phyloP scores from a whole-genome alignment of 2,113 vertebrate genomes.

The Baryphthengus martii region DNA sequence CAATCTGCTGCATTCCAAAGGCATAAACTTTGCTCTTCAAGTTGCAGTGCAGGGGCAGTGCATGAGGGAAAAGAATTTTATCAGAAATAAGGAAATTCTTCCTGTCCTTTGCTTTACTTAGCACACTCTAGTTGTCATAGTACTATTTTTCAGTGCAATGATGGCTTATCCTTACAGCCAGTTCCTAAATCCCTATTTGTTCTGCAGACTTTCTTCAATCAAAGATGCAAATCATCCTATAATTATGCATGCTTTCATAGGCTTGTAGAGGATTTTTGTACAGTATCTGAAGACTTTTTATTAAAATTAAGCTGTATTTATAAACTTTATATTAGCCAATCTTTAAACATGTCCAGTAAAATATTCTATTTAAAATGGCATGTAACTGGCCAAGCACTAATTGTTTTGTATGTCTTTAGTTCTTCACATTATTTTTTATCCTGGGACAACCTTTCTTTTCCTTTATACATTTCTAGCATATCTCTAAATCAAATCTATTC shows the following conservation, averaged over 20 bases:
- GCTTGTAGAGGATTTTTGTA: background rate
- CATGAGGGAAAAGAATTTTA: background rate
- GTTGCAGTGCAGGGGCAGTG: background rate
- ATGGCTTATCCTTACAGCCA: background rate
- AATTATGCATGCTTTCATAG: background rate
- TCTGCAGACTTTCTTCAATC: background rate
- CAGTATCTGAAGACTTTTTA: background rate
- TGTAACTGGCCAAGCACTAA: background rate
- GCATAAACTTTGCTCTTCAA: constrained; percentile 27
- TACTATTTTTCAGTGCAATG: background rate
- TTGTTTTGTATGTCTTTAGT: background rate
- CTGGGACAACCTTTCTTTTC: background rate
- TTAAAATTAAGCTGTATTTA: background rate
- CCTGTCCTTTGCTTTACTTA: background rate
- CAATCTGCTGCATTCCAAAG: constrained; percentile 25
- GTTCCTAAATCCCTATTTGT: background rate
- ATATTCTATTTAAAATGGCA: background rate
- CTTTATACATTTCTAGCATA: background rate
- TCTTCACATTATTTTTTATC: background rate
- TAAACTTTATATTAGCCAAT: background rate
- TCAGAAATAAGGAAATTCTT: background rate
- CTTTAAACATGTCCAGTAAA: background rate
- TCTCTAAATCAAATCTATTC: background rate
- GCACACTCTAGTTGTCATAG: background rate
- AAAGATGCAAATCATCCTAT: background rate